Percentiles rank a stretch among this genome's conserved stretches.
Evolutionary conservation across 2,888 invertebrate genomes (phyloP).

Genomic region (Temnothorax rugatulus): DNA sequence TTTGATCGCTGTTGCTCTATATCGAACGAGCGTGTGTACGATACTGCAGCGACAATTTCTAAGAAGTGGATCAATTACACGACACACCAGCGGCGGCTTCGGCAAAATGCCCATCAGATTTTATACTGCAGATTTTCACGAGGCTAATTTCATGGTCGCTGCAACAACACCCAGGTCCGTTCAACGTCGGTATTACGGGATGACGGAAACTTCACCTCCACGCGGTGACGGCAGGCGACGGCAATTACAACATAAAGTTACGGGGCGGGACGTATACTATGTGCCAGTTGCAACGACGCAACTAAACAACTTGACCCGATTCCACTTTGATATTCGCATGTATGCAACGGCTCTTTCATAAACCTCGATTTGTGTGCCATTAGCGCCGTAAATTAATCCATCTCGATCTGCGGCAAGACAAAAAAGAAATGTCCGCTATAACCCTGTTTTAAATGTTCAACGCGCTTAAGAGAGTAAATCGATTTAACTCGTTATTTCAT

Average conservation of each 20-base stretch:
- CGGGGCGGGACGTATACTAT: conserved; percentile 39
- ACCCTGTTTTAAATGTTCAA: not conserved
- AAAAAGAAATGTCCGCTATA: not conserved
- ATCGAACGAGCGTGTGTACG: not conserved
- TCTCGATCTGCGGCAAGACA: not conserved
- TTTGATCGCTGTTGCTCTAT: conserved; percentile 6
- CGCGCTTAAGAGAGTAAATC: conserved; percentile 26
- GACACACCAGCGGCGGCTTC: conserved; percentile 11
- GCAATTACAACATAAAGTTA: conserved; percentile 67
- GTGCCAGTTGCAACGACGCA: conserved; percentile 50
- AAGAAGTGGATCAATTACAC: conserved; percentile 31
- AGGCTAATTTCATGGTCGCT: conserved; percentile 53
- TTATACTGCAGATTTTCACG: conserved; percentile 32
- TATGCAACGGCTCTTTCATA: conserved; percentile 46
- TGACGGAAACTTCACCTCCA: conserved; percentile 53
- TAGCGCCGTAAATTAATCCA: not conserved
- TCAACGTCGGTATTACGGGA: conserved; percentile 43
- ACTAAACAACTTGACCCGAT: conserved; percentile 62
- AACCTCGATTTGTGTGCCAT: conserved; percentile 33
- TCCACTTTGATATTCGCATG: conserved; percentile 29
- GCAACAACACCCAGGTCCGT: conserved; percentile 26
- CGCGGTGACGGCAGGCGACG: conserved; percentile 35
- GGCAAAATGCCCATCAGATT: conserved; percentile 30
- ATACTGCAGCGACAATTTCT: not conserved
- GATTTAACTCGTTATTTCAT: conserved; percentile 46